Evolutionary conservation across 2,113 vertebrate genomes (phyloP), one percentile per base, ranked within the genome.

Genomic region (Gasterosteus aculeatus): DNA sequence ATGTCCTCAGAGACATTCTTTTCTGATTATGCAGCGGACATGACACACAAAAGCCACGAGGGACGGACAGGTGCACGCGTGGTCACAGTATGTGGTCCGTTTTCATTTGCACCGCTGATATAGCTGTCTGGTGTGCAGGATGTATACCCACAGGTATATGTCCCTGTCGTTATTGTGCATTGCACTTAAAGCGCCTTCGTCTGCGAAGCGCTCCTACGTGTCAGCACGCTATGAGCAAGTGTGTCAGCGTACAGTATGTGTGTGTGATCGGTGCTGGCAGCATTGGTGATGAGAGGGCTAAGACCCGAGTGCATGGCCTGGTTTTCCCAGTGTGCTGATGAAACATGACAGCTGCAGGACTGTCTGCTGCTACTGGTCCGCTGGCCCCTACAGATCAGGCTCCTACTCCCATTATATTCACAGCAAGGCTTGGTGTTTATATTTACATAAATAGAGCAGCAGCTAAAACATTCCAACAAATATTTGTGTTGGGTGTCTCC

Each of bases 321-420:
- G 81, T 85, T 88, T 88, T 82, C 60, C 80, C 76, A 71, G 71
- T 19, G 47, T 81, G 72, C 82, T 87, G 88, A 93, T 92, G 91
- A 93, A 89, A 88, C 84, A 88, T 66, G 91, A 90, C 90, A 93
- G 89, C 91, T 92, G 91, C 82, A 88, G 89, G 83, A 92, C 85
- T 86, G 88, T 91, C 84, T 86, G 47, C 76, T 68, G 78, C 78
- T 81, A 79, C 85, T 69, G 60, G 82, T 88, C 81, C 80, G 78
- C 68, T 87, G 75, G 78, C 69, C 71, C 35, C 49, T 33, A 82
- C 70, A 35, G 67, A 85, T 89, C 76, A 79, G 31, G 60, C 65
- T 81, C 83, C 64, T 44, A 60, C 69, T 84, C 70, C 81, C 73
- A 53, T 83, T 82, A 82, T 70, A 87, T 88, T 79, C 83, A 91